Evolutionary conservation across 2,113 vertebrate species (phyloP), one percentile per base, ranked within the genome.

Genomic region (Xenopus borealis): DNA sequence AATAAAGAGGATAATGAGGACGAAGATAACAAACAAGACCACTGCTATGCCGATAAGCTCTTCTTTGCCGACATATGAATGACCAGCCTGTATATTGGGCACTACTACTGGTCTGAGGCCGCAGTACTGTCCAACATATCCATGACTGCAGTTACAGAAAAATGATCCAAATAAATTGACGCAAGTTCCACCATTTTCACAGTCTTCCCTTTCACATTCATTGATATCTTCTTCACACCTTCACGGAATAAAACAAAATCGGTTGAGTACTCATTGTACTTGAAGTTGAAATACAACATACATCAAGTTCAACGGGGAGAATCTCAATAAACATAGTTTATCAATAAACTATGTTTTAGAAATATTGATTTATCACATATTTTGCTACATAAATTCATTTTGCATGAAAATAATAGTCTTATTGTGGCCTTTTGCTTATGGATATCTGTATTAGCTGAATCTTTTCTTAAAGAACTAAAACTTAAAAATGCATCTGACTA

Each of bases 171-270:
- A 96, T 17, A 96, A 80, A 78, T 98, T 99, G 75, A 98, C 88
- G 0, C 97, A 99, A 44, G 89, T 80, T 0, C 95, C 97, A 0
- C 95, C 95, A 1, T 98, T 97, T 84, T 98, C 95, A 62, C 97
- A 99, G 79, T 94, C 93, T 33, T 95, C 94, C 27, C 86, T 91
- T 81, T 96, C 95, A 0, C 97, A 99, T 80, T 98, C 96, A 0
- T 99, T 92, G 64, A 98, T 87, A 33, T 98, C 96, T 67, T 97
- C 94, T 71, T 95, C 95, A 75, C 97, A 99, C 79, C 97, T 99
- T 80, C 7, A 80, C 65, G 62, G 47, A 80, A 69, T 57, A 59
- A 75, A 45, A 73, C 62, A 80, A 20, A 69, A 55, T 55, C 9
- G 18, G 53, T n/a, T n/a, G 16, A 40, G 33, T 40, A 40, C 6